These are phyloP conservation scores for Metopolophium dirhodum DNA, from an alignment of 1,140 invertebrate species.

Conservation along the genomic window DNA sequence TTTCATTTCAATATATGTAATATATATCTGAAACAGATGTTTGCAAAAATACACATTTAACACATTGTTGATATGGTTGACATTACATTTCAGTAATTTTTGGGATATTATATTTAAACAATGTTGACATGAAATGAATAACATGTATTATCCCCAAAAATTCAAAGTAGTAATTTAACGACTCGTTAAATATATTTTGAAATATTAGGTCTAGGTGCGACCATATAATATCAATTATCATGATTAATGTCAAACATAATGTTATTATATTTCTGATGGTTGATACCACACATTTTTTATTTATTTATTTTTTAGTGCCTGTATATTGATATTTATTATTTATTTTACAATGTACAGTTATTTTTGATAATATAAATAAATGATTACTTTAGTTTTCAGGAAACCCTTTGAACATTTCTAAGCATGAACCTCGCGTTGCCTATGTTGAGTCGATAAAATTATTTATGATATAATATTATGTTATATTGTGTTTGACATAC, in stretches of 20 bases:
- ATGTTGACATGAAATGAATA: conserved; percentile 18
- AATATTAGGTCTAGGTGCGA: background rate
- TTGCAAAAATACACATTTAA: background rate
- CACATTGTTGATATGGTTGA: background rate
- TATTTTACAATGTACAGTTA: background rate
- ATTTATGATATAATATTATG: too few species aligned
- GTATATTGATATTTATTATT: too few species aligned
- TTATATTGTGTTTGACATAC: background rate
- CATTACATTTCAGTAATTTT: background rate
- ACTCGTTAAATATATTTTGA: background rate
- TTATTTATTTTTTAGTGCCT: background rate
- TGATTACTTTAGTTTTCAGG: too few species aligned
- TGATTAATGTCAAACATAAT: background rate
- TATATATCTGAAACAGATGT: background rate
- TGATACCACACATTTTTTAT: background rate
- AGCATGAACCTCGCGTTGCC: too few species aligned
- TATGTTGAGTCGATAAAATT: too few species aligned
- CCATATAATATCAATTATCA: background rate
- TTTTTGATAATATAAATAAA: too few species aligned
- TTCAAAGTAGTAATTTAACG: background rate
- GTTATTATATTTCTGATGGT: background rate
- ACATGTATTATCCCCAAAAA: background rate
- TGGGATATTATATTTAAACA: background rate
- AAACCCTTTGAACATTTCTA: too few species aligned
- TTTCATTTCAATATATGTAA: background rate